Conservation (phyloP, 1,140 invertebrate species). For the Planococcus citri region DNA sequence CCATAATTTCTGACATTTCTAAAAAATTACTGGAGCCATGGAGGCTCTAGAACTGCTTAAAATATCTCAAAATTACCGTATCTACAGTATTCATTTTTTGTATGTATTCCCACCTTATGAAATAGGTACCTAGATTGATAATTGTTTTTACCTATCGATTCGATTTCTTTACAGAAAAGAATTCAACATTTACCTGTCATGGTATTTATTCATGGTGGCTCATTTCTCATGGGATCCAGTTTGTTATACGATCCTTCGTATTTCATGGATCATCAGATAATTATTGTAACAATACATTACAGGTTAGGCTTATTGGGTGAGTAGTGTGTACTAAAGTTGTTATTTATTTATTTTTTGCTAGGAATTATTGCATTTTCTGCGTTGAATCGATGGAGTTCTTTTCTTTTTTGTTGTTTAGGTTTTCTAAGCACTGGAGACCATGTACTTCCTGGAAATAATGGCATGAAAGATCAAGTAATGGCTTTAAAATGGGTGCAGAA, state of each 20-base stretch:
- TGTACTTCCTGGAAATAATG: constrained; percentile 65
- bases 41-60: no score
- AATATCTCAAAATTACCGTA: no score
- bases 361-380: no score
- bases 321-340: neutral
- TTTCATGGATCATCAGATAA: constrained; percentile 41
- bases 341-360: no score
- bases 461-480: constrained; percentile 78
- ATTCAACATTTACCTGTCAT: constrained; percentile 33
- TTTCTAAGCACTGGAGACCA: neutral
- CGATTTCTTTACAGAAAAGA: neutral
- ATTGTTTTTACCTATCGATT: no score
- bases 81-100: no score
- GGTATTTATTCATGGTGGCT: constrained; percentile 41
- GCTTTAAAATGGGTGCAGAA: constrained; percentile 73
- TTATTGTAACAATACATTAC: constrained; percentile 58
- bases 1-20: no score
- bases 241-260: constrained; percentile 29
- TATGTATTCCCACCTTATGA: no score
- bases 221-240: constrained; percentile 34
- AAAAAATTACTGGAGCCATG: no score
- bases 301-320: constrained; percentile 37
- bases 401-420: neutral
- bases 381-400: no score
- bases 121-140: no score